Conservation (phyloP, 2,113 vertebrate genomes). For the Solea solea region DNA sequence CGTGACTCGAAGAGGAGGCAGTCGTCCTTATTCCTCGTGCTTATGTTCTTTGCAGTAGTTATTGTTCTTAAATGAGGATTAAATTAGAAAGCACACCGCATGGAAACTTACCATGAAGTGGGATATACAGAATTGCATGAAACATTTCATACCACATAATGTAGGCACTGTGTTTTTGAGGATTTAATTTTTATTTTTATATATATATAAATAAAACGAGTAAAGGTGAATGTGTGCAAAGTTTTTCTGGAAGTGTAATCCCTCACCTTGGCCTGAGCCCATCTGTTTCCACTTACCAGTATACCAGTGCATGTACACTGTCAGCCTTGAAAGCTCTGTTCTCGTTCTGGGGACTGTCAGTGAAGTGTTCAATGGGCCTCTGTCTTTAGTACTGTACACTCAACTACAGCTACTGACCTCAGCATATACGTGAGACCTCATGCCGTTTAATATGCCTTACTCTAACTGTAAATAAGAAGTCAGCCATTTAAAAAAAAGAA, state of each 20-base stretch:
- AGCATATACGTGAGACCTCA: conserved; percentile 34
- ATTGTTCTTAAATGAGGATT: conserved; percentile 7
- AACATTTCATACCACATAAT: neutral
- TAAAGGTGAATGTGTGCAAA: conserved; percentile 48
- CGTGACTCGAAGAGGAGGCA: conserved; percentile 34
- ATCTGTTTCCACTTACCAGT: conserved; percentile 82
- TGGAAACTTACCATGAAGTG: neutral
- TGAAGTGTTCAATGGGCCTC: conserved; percentile 75
- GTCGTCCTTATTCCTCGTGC: neutral
- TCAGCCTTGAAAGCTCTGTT: conserved; percentile 75
- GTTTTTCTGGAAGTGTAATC: conserved; percentile 62
- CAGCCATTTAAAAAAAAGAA: neutral
- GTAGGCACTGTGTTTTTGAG: neutral
- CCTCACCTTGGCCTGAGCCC: conserved; percentile 72
- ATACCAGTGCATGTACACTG: conserved; percentile 77
- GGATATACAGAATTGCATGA: neutral
- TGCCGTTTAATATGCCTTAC: conserved; percentile 35
- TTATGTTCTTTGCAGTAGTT: conserved; percentile 12
- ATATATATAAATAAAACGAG: conserved; percentile 23
- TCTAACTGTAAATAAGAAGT: conserved; percentile 19
- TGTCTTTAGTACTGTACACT: conserved; percentile 76
- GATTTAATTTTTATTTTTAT: conserved; percentile 19
- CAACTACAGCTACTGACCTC: conserved; percentile 62
- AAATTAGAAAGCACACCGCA: neutral
- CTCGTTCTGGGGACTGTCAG: conserved; percentile 72